Evolutionary conservation across 2,113 vertebrate genomes (phyloP).

Genomic region (Galbula dea): DNA sequence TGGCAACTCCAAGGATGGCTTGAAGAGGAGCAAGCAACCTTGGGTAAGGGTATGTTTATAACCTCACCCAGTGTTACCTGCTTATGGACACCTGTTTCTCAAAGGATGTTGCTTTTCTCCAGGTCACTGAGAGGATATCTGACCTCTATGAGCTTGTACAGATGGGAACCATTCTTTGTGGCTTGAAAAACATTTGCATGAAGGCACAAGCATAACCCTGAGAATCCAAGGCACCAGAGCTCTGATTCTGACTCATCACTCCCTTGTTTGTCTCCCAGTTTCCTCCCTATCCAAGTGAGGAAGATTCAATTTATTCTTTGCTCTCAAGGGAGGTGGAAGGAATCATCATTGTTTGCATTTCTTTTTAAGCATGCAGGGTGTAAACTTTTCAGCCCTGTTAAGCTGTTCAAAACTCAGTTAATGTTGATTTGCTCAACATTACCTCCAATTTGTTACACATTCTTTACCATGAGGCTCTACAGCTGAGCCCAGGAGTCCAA

Average conservation of each 20-base stretch:
- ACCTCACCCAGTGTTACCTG: neutral
- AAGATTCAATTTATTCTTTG: conserved; percentile 9
- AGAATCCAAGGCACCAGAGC: neutral
- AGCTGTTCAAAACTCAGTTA: neutral
- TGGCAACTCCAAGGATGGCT: neutral
- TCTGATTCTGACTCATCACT: conserved; percentile 1
- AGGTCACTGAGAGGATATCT: neutral
- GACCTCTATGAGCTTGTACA: neutral
- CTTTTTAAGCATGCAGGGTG: neutral
- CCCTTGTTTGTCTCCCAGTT: neutral
- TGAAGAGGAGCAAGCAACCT: neutral
- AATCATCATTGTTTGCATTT: neutral
- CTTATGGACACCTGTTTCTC: neutral
- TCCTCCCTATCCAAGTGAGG: neutral
- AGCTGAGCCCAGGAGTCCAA: neutral
- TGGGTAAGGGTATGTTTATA: neutral
- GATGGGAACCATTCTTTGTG: neutral
- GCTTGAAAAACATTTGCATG: neutral
- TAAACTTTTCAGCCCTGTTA: neutral
- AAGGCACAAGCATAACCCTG: rapidly evolving
- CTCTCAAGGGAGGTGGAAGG: neutral
- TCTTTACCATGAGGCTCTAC: neutral
- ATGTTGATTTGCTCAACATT: neutral
- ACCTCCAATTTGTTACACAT: neutral
- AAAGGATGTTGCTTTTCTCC: neutral